Conservation (phyloP, 2,888 invertebrate species). For the Harpalus rufipes region DNA sequence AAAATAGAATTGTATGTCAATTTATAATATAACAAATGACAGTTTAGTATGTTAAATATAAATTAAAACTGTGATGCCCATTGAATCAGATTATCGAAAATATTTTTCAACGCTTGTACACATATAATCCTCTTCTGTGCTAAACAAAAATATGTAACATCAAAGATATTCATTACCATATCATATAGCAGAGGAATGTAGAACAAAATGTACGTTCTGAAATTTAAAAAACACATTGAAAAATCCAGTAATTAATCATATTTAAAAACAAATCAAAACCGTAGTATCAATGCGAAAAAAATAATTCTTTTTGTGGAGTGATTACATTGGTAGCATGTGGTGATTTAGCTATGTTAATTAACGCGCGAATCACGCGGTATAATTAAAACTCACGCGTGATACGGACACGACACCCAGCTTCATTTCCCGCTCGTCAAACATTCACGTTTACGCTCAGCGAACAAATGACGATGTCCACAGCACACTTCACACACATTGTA, state of each 20-base stretch:
- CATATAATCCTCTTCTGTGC: too few species aligned
- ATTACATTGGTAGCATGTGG: constrained; percentile 15
- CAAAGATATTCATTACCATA: not conserved
- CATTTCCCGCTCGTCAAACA: constrained; percentile 42
- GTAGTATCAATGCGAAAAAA: not conserved
- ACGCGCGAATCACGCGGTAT: constrained; percentile 23
- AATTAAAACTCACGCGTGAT: constrained; percentile 22
- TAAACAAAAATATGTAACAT: not conserved
- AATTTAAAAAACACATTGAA: not conserved
- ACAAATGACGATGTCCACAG: constrained; percentile 2
- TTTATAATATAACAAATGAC: too few species aligned
- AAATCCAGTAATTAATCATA: not conserved
- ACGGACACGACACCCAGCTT: not conserved
- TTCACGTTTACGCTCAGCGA: constrained; percentile 16
- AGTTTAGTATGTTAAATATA: too few species aligned
- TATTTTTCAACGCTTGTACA: too few species aligned
- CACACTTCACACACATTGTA: constrained; percentile 3
- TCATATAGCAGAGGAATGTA: too few species aligned
- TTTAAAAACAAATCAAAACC: not conserved
- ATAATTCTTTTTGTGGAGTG: not conserved
- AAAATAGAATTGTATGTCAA: too few species aligned
- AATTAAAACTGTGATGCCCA: too few species aligned
- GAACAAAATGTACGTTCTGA: not conserved
- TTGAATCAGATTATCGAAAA: too few species aligned
- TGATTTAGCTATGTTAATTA: not conserved